These are phyloP conservation scores for Chelidonichthys spinosus DNA, from an alignment of 2,797 vertebrate genomes.

Conservation along the genomic window DNA sequence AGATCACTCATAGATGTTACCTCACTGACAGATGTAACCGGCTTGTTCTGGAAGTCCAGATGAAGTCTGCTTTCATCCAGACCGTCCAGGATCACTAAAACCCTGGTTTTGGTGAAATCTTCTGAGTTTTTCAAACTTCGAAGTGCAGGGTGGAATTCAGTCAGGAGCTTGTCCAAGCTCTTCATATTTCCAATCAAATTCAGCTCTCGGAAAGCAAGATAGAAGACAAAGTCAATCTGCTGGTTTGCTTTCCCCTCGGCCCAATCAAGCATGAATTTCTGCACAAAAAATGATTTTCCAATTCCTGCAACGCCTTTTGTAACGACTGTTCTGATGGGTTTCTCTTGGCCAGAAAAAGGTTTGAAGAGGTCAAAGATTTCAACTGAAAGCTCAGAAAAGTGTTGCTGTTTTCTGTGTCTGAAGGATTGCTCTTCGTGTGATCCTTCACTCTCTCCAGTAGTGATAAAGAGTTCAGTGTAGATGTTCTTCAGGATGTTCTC, in stretches of 20 bases:
- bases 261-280: conserved; percentile 72
- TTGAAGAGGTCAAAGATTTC: conserved; percentile 37
- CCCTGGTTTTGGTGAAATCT: not conserved
- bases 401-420: not conserved
- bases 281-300: conserved; percentile 71
- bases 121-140: rapidly evolving
- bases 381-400: rapidly evolving
- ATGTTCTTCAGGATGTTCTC: too few species aligned
- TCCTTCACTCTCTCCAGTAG: conserved; percentile 7
- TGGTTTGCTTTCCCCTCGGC: conserved; percentile 36
- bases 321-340: conserved; percentile 34
- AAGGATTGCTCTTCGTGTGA: conserved; percentile 27
- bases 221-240: conserved; percentile 52
- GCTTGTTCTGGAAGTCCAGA: conserved; percentile 38
- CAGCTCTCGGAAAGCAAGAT: conserved; percentile 54
- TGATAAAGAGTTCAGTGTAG: too few species aligned
- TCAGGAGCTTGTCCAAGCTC: conserved; percentile 47
- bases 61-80: conserved; percentile 68
- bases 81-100: conserved; percentile 59
- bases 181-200: conserved; percentile 28
- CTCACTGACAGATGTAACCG: conserved; percentile 23
- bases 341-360: not conserved
- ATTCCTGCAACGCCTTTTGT: conserved; percentile 68
- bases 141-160: conserved; percentile 36
- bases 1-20: conserved; percentile 36